Evolutionary conservation across 2,888 invertebrate species (phyloP).

Genomic region (Taenaris catops): DNA sequence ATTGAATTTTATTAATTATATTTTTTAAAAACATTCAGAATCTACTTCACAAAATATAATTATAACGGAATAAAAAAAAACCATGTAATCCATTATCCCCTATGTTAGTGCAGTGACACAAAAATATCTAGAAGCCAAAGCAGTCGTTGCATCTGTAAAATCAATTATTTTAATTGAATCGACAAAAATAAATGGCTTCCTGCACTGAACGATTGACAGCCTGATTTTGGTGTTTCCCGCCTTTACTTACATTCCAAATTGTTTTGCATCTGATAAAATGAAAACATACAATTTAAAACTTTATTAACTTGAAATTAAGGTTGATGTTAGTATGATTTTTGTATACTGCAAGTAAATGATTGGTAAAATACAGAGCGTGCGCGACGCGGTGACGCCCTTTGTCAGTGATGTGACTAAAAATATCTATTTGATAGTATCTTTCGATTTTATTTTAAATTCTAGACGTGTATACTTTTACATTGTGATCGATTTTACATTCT

Average conservation of each 20-base stretch:
- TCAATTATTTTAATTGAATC: constrained; percentile 75
- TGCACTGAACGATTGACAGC: constrained; percentile 51
- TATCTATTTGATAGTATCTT: constrained; percentile 46
- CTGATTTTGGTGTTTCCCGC: constrained; percentile 57
- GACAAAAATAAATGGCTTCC: constrained; percentile 71
- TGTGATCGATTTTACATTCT: constrained; percentile 15
- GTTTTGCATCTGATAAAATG: constrained; percentile 5
- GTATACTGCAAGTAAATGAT: constrained; percentile 10
- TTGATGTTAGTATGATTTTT: neutral
- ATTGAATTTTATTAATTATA: too few species aligned
- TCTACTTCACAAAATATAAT: neutral
- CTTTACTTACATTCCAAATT: constrained; percentile 26
- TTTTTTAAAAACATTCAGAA: too few species aligned
- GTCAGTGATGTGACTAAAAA: constrained; percentile 54
- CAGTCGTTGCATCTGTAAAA: constrained; percentile 51
- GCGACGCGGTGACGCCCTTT: constrained; percentile 40
- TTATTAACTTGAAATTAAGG: constrained; percentile 5
- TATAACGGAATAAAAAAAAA: neutral
- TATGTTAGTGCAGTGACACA: constrained; percentile 6
- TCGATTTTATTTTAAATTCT: constrained; percentile 21
- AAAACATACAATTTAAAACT: constrained; percentile 5
- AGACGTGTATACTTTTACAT: constrained; percentile 13
- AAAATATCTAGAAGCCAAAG: constrained; percentile 28
- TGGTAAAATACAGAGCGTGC: constrained; percentile 22
- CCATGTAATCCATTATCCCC: too few species aligned